Evolutionary conservation across 2,797 vertebrate genomes (phyloP).

Genomic region (Salarias fasciatus): DNA sequence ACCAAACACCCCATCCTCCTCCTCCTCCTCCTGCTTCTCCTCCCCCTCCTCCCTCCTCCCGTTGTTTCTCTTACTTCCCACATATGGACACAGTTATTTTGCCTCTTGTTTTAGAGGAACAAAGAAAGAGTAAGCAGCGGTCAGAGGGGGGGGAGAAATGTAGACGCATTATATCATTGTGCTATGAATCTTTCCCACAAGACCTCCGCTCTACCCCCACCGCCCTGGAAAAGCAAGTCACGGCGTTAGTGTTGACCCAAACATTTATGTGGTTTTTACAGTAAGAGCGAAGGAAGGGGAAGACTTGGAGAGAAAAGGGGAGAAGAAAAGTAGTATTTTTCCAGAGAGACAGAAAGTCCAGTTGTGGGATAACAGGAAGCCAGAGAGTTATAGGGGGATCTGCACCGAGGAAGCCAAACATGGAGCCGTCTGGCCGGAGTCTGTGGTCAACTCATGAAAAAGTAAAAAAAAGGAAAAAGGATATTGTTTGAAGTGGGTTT

Average conservation of each 20-base stretch:
- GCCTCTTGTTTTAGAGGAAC: constrained; percentile 67
- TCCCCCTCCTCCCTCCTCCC: constrained; percentile 18
- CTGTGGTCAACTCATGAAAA: constrained; percentile 78
- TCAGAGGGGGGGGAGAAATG: constrained; percentile 11
- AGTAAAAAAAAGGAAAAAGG: constrained; percentile 18
- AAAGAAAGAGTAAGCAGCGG: constrained; percentile 68
- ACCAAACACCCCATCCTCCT: constrained; percentile 53
- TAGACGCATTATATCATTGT: constrained; percentile 66
- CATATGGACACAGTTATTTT: constrained; percentile 77
- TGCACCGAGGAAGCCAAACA: constrained; percentile 69
- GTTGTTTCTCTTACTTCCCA: constrained; percentile 46
- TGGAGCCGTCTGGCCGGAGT: constrained; percentile 80
- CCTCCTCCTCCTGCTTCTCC: constrained; percentile 9
- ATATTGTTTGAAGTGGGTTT: constrained; percentile 57
- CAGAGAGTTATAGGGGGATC: constrained; percentile 66
- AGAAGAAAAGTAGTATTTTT: constrained; percentile 46
- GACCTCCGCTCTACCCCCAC: constrained; percentile 20
- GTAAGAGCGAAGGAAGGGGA: constrained; percentile 34
- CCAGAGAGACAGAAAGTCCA: constrained; percentile 56
- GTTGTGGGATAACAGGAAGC: constrained; percentile 78
- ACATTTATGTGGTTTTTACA: constrained; percentile 71
- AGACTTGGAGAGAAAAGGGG: constrained; percentile 7
- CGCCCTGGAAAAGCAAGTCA: constrained; percentile 54
- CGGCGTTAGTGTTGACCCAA: constrained; percentile 58
- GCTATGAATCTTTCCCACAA: constrained; percentile 59